These are phyloP conservation scores for Pardosa pseudoannulata DNA, from an alignment of 2,888 invertebrate species.

Conservation along the genomic window DNA sequence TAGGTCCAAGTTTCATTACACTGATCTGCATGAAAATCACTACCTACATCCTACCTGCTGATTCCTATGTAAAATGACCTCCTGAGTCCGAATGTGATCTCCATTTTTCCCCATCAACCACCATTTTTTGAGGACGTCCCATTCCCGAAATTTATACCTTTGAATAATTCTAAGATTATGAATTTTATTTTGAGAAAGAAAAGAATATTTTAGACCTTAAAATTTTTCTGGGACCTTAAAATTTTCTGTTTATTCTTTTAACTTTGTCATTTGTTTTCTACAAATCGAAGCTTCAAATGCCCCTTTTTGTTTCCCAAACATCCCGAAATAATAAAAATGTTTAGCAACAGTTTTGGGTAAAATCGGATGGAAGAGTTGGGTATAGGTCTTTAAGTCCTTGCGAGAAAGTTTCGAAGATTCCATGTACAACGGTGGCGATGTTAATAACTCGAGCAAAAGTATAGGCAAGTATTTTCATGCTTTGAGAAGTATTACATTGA, in stretches of 20 bases:
- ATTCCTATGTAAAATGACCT: not conserved
- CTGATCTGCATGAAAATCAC: slow-evolving; percentile 1
- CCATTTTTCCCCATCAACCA: not conserved
- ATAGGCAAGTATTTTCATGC: not conserved
- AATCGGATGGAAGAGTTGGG: no score
- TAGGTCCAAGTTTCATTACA: no score
- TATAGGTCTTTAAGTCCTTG: no score
- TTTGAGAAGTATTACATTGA: no score
- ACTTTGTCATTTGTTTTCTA: not conserved
- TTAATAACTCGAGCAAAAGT: not conserved
- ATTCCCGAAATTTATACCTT: not conserved
- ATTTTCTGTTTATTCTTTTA: not conserved
- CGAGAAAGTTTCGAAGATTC: no score
- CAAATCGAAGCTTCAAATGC: not conserved
- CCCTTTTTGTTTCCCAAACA: not conserved
- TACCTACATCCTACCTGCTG: not conserved
- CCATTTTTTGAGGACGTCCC: not conserved
- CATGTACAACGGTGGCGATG: not conserved
- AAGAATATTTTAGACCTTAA: not conserved
- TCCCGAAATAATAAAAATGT: not conserved
- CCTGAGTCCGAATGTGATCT: not conserved
- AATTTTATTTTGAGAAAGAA: not conserved
- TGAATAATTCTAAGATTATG: not conserved
- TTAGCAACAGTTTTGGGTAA: not conserved
- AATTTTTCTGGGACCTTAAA: not conserved